Evolutionary conservation across 1,140 invertebrate species (phyloP).

Genomic region (Cryptotermes secundus): DNA sequence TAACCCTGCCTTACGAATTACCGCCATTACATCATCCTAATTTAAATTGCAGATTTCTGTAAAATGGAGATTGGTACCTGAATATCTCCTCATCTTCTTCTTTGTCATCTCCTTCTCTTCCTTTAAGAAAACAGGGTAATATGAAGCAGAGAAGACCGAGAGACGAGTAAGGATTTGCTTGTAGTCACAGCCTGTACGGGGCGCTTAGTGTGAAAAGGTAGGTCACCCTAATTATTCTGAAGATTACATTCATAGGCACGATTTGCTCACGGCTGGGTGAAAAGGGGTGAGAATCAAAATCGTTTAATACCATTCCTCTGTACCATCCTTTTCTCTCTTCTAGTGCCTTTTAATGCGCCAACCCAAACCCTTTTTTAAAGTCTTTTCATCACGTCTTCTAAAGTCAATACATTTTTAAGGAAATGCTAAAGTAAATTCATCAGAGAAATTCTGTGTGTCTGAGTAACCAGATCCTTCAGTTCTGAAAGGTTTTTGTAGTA

Average conservation of each 20-base stretch:
- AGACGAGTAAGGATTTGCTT: not conserved
- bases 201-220: not conserved
- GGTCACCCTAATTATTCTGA: not conserved
- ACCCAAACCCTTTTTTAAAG: not conserved
- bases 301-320: not conserved
- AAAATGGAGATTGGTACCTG: not conserved
- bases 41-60: conserved; percentile 14
- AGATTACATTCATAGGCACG: conserved; percentile 12
- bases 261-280: not conserved
- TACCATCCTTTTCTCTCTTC: not conserved
- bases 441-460: not conserved
- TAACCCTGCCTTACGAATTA: not conserved
- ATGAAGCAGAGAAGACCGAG: not conserved
- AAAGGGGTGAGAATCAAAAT: not conserved
- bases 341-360: not conserved
- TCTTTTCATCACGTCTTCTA: not conserved
- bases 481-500: not conserved
- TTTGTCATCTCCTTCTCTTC: no score
- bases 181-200: not conserved
- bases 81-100: no score
- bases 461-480: not conserved
- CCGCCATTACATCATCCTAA: not conserved
- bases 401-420: not conserved
- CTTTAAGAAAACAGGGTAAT: not conserved
- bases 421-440: not conserved